Evolutionary conservation across 2,113 vertebrate genomes (phyloP), one percentile per base, ranked within the genome.

Genomic region (Rhea pennata): DNA sequence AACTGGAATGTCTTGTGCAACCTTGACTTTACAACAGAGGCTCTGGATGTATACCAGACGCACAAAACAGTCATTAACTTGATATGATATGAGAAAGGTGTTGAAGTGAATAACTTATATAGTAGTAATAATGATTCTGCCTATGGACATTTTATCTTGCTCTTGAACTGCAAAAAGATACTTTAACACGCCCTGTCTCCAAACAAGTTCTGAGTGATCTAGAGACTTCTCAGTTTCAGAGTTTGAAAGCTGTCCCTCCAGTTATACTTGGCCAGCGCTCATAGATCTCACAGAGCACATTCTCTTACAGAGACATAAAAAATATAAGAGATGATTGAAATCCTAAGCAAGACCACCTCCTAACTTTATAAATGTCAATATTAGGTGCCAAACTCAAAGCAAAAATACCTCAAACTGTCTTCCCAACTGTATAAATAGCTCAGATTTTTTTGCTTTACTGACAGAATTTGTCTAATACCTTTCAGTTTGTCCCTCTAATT

Each of bases 71-170:
- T 86, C 92, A 95, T 92, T 96, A 83, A 74, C 84, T 74, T 77
- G 94, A 96, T 94, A 91, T 90, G 96, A 95, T 95, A 96, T 48
- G 83, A 90, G 89, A 94, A 91, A 92, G 75, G 92, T 95, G 95
- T 89, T 95, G 96, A 97, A 95, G 94, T 90, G 94, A 96, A 77
- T 93, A 96, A 95, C 90, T 92, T 88, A 72, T 54, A 83, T 14
- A 84, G 54, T 93, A 94, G 89, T 87, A 95, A 91, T 46, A 86
- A 65, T 44, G 13, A 56, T 61, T 90, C 92, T 88, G 75, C 44
- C 87, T 88, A 31, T 31, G 75, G 76, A 83, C 27, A 36, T 74
- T 95, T 94, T 95, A 96, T 96, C 93, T 96, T 82, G 75, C 85
- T 82, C 69, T 91, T 88, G 82, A 80, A 88, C 5, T 0, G 56